These are phyloP conservation scores for Amorpha juglandis DNA, from an alignment of 2,888 invertebrate species.

Conservation along the genomic window DNA sequence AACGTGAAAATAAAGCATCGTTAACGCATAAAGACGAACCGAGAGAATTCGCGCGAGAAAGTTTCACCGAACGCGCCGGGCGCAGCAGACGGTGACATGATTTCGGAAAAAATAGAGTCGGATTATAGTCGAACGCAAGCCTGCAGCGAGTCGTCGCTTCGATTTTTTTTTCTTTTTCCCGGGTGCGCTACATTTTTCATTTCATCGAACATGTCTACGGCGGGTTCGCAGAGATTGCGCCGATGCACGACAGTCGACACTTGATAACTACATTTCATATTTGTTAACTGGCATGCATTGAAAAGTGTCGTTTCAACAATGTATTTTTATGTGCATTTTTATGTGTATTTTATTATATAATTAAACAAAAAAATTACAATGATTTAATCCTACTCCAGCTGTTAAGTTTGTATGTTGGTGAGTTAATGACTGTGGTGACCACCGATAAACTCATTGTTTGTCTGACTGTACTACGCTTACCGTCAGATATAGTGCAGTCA, in stretches of 20 bases:
- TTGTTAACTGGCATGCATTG: neutral
- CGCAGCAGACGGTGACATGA: constrained; percentile 21
- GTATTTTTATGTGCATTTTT: no score
- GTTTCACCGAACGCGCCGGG: neutral
- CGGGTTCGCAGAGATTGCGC: neutral
- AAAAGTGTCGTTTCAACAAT: neutral
- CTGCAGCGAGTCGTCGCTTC: constrained; percentile 15
- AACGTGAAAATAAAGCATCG: neutral
- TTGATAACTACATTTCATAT: constrained; percentile 4
- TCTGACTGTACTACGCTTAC: no score
- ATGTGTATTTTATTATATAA: no score
- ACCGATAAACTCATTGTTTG: no score
- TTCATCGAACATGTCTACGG: constrained; percentile 23
- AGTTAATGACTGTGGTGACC: no score
- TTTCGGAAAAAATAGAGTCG: constrained; percentile 24
- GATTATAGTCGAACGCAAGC: constrained; percentile 1
- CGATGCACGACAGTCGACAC: constrained; percentile 1
- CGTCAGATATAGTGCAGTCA: no score
- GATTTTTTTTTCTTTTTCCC: constrained; percentile 21
- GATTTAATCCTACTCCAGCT: no score
- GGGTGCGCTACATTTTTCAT: constrained; percentile 24
- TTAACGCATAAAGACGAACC: constrained; percentile 6
- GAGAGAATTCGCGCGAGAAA: constrained; percentile 17
- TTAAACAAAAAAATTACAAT: no score
- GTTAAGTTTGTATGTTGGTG: no score